These are phyloP conservation scores for Rhinatrema bivittatum DNA, from an alignment of 2,797 vertebrate species.

Conservation along the genomic window DNA sequence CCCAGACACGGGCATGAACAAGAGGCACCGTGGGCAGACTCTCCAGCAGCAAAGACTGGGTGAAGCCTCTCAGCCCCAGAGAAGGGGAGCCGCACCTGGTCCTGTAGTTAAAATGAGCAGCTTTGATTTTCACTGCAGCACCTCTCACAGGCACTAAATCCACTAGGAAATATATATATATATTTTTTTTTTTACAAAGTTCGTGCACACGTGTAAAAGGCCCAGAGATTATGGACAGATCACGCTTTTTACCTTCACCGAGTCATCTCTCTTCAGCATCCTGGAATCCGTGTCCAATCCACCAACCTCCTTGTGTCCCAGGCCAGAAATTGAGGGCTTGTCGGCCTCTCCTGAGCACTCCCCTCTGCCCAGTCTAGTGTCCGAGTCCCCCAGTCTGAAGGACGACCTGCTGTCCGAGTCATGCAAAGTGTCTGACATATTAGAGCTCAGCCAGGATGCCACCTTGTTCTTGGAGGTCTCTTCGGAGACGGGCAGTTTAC, in stretches of 20 bases:
- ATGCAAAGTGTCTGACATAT: conserved; percentile 41
- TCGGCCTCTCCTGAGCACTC: conserved; percentile 20
- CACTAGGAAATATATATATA: too few species aligned
- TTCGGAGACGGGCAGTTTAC: conserved; percentile 75
- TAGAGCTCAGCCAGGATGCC: conserved; percentile 87
- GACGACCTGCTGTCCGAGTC: conserved; percentile 44
- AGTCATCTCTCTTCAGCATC: conserved; percentile 44
- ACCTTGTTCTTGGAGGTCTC: conserved; percentile 92
- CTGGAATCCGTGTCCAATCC: conserved; percentile 23
- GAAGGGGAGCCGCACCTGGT: too few species aligned
- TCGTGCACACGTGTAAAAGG: too few species aligned
- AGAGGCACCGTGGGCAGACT: too few species aligned
- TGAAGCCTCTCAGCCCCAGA: too few species aligned
- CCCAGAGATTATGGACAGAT: too few species aligned
- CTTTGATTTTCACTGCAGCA: too few species aligned
- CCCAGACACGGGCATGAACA: too few species aligned
- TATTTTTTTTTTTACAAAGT: too few species aligned
- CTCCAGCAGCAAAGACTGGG: too few species aligned
- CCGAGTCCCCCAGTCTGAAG: conserved; percentile 32
- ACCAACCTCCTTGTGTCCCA: conserved; percentile 3
- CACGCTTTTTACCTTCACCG: not conserved
- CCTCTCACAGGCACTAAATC: too few species aligned
- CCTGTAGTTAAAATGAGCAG: too few species aligned
- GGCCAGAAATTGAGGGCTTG: not conserved
- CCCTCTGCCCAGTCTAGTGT: conserved; percentile 14